These are phyloP conservation scores for Aptenodytes forsteri DNA, from an alignment of 2,113 vertebrate species.

Conservation along the genomic window DNA sequence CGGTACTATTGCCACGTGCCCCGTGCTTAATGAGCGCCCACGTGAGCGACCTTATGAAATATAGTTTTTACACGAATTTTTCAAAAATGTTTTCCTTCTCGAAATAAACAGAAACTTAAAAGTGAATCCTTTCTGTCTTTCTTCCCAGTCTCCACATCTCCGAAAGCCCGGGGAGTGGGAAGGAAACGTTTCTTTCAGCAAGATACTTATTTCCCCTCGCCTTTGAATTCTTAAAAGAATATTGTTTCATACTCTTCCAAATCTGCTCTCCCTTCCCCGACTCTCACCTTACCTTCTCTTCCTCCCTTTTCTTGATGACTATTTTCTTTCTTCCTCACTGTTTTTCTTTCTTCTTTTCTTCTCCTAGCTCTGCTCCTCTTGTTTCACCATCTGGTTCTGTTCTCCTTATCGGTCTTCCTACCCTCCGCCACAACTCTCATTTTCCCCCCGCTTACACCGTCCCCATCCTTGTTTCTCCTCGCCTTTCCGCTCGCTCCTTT, in stretches of 20 bases:
- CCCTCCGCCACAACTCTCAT: neutral
- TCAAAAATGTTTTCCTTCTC: neutral
- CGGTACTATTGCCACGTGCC: rapidly evolving
- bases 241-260: constrained; percentile 55
- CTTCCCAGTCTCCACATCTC: neutral
- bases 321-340: constrained; percentile 40
- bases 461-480: neutral
- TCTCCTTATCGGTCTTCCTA: constrained; percentile 35
- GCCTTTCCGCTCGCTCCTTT: neutral
- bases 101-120: constrained; percentile 11
- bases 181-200: constrained; percentile 33
- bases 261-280: neutral
- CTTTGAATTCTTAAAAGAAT: constrained; percentile 46
- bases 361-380: constrained; percentile 32
- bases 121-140: neutral
- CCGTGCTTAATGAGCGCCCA: rapidly evolving
- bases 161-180: neutral
- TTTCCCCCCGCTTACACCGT: neutral
- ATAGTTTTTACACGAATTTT: neutral
- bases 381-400: constrained; percentile 55
- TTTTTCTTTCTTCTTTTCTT: constrained; percentile 44
- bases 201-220: constrained; percentile 10
- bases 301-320: neutral
- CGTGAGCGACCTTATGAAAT: rapidly evolving
- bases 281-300: constrained; percentile 57